Evolutionary conservation across 1,140 invertebrate genomes (phyloP).

Genomic region (Pseudomyrmex cubaensis): DNA sequence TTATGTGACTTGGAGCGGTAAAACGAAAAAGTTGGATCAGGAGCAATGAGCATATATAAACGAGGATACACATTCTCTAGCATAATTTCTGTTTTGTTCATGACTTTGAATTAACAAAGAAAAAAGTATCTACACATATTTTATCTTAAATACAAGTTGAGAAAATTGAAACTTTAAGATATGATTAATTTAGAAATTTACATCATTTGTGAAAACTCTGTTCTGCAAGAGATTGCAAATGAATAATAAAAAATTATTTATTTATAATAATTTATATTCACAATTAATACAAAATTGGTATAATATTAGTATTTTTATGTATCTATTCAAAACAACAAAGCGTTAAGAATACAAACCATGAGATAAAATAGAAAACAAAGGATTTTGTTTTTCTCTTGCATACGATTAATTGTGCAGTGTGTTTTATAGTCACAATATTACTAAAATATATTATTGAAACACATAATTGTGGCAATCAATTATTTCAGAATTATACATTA

Average conservation of each 20-base stretch:
- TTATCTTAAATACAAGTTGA: neutral
- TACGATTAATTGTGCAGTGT: neutral
- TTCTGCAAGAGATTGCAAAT: too few relatives aligned
- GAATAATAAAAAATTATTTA: neutral
- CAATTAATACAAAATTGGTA: too few relatives aligned
- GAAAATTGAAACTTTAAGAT: too few relatives aligned
- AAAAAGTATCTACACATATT: neutral
- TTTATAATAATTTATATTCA: too few relatives aligned
- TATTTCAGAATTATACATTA: constrained; percentile 21
- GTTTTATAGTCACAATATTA: constrained; percentile 1
- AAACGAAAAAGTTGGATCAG: neutral
- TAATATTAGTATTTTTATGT: neutral
- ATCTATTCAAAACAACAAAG: neutral
- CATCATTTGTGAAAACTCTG: too few relatives aligned
- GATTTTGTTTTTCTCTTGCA: neutral
- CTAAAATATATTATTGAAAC: neutral
- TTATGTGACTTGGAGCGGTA: constrained; percentile 64
- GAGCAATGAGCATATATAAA: constrained; percentile 1
- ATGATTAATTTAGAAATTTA: neutral
- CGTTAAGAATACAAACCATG: neutral
- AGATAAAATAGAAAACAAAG: neutral
- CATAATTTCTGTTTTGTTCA: neutral
- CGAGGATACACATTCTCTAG: neutral
- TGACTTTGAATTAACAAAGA: neutral
- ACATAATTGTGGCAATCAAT: constrained; percentile 15